Percentiles rank a stretch among this genome's conserved stretches.
Evolutionary conservation across 1,140 invertebrate species (phyloP).

Genomic region (Lepidurus packardi): DNA sequence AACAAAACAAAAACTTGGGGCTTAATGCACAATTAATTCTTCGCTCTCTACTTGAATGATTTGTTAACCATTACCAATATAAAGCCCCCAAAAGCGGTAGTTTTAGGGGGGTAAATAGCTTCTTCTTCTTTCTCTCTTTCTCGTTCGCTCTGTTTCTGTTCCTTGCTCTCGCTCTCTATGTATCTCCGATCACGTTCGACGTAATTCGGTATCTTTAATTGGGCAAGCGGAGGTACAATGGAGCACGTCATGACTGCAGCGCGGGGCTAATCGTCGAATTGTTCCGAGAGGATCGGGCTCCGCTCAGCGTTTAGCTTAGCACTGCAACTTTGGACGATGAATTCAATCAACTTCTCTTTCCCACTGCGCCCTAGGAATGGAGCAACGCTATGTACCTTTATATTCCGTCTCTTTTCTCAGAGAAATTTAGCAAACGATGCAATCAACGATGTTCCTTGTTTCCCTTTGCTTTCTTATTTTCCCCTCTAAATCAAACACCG

Average conservation of each 20-base stretch:
- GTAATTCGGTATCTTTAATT: constrained; percentile 22
- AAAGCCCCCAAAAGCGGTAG: neutral
- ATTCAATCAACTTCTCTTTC: constrained; percentile 19
- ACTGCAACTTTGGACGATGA: constrained; percentile 14
- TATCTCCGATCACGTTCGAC: constrained; percentile 21
- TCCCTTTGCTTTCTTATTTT: neutral
- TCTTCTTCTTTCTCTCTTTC: neutral
- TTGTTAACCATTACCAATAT: neutral
- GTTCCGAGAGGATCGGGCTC: neutral
- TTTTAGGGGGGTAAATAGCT: constrained; percentile 3
- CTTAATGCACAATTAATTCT: neutral
- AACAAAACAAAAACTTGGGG: neutral
- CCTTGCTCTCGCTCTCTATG: constrained; percentile 11
- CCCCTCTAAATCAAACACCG: neutral
- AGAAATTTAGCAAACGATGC: constrained; percentile 1
- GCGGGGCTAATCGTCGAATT: constrained; percentile 20
- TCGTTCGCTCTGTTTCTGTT: neutral
- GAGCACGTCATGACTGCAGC: constrained; percentile 20
- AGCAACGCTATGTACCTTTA: neutral
- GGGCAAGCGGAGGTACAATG: constrained; percentile 12
- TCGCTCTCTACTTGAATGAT: constrained; percentile 2
- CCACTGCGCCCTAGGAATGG: neutral
- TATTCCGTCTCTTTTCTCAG: neutral
- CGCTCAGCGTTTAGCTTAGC: constrained; percentile 10
- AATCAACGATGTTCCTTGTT: constrained; percentile 11